Conservation (phyloP, 1,140 invertebrate genomes). For the Pteromalus puparum region DNA sequence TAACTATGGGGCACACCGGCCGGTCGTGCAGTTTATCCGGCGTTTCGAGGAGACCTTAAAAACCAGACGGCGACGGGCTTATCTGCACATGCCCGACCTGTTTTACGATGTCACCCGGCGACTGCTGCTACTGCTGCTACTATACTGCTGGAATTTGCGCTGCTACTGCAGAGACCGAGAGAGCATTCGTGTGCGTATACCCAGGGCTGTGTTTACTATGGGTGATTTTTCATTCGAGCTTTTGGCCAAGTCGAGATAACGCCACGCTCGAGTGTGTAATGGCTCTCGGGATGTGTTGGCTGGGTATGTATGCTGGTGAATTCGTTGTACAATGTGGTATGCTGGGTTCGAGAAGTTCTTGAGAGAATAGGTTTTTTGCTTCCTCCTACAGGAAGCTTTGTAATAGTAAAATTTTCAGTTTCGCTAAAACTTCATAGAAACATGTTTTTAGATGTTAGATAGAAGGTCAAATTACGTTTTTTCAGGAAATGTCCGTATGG, state of each 20-base stretch:
- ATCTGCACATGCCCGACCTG: background rate
- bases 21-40: background rate
- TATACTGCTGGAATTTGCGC: background rate
- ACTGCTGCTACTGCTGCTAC: background rate
- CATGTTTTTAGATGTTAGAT: no score
- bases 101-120: slow-evolving; percentile 10
- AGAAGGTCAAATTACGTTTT: no score
- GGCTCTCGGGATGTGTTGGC: no score
- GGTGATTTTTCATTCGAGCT: slow-evolving; percentile 12
- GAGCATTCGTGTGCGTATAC: background rate
- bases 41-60: background rate
- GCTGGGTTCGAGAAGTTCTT: no score
- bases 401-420: no score
- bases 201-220: background rate
- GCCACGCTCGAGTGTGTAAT: background rate
- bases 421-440: no score
- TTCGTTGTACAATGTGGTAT: no score
- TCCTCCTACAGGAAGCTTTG: no score
- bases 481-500: no score
- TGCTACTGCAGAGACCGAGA: no score
- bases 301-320: no score
- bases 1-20: background rate
- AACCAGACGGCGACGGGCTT: slow-evolving; percentile 1
- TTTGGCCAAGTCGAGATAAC: background rate
- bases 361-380: no score